Conservation (phyloP, 2,888 invertebrate species). For the Rhaphigaster nebulosa region DNA sequence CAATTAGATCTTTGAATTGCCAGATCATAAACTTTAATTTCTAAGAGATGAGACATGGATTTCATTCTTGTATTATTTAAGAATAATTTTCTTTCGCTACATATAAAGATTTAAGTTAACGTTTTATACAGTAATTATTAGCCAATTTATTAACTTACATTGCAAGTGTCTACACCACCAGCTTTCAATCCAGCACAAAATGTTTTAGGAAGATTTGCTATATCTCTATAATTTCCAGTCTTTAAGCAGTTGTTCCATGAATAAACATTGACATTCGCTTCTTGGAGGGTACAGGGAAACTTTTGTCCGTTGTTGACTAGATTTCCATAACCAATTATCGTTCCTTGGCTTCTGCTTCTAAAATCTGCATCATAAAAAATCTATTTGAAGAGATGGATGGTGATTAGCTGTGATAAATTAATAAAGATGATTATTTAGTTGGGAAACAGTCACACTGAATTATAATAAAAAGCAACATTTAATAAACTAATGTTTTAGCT, state of each 20-base stretch:
- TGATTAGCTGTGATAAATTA: not conserved
- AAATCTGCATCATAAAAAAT: not conserved
- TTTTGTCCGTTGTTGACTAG: slow-evolving; percentile 46
- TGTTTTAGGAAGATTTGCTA: slow-evolving; percentile 57
- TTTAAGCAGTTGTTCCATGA: slow-evolving; percentile 58
- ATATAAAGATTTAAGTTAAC: not conserved
- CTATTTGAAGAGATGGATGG: not conserved
- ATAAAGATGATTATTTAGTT: not conserved
- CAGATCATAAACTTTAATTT: too few relatives aligned
- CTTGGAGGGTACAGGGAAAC: slow-evolving; percentile 62
- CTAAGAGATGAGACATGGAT: not conserved
- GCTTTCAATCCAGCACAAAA: slow-evolving; percentile 61
- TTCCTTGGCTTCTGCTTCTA: slow-evolving; percentile 38
- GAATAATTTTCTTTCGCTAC: not conserved
- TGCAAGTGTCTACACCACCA: slow-evolving; percentile 63
- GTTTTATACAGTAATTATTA: not conserved
- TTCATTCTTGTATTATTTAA: not conserved
- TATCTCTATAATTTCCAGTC: slow-evolving; percentile 50
- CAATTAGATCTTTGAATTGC: too few relatives aligned
- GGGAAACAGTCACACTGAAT: not conserved
- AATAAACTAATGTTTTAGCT: too few relatives aligned
- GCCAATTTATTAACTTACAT: slow-evolving; percentile 56
- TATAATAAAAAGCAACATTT: too few relatives aligned
- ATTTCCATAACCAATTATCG: slow-evolving; percentile 63
- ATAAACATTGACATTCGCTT: slow-evolving; percentile 60